Conservation (phyloP, 2,888 invertebrate species). For the Thymelicus lineola region DNA sequence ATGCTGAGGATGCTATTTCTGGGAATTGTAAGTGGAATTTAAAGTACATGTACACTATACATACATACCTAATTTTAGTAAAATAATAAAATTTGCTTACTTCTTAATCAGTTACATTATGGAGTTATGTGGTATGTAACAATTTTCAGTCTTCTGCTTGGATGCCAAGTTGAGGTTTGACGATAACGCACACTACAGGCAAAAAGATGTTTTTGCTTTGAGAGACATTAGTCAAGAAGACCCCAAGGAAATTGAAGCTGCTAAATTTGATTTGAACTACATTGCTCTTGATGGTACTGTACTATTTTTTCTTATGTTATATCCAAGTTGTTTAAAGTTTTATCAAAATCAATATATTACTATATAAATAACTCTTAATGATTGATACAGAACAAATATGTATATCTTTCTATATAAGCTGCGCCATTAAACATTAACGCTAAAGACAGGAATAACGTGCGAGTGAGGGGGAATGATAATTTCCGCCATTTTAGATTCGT, state of each 20-base stretch:
- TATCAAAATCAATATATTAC: too few relatives aligned
- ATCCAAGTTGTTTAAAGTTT: too few relatives aligned
- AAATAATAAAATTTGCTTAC: background rate
- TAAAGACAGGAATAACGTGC: too few relatives aligned
- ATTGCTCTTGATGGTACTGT: constrained; percentile 94
- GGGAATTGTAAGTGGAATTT: constrained; percentile 87
- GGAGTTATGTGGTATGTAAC: background rate
- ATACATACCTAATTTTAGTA: background rate
- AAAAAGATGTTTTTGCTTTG: constrained; percentile 93
- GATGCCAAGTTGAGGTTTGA: constrained; percentile 98
- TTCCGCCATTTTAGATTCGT: too few relatives aligned
- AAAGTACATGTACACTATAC: background rate
- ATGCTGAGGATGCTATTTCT: constrained; percentile 93
- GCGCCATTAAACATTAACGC: too few relatives aligned
- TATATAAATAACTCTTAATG: too few relatives aligned
- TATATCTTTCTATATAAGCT: too few relatives aligned
- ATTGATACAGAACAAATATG: too few relatives aligned
- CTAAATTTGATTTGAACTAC: constrained; percentile 95
- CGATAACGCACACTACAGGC: constrained; percentile 96
- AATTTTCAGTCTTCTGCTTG: constrained; percentile 92
- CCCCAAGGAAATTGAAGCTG: constrained; percentile 95
- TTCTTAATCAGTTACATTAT: background rate
- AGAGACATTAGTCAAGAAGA: constrained; percentile 97
- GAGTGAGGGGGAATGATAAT: too few relatives aligned
- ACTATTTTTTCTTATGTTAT: background rate